Evolutionary conservation across 35 echinoderm and acorn worm species (phyloP).

Genomic region (Hemicentrotus pulcherrimus): DNA sequence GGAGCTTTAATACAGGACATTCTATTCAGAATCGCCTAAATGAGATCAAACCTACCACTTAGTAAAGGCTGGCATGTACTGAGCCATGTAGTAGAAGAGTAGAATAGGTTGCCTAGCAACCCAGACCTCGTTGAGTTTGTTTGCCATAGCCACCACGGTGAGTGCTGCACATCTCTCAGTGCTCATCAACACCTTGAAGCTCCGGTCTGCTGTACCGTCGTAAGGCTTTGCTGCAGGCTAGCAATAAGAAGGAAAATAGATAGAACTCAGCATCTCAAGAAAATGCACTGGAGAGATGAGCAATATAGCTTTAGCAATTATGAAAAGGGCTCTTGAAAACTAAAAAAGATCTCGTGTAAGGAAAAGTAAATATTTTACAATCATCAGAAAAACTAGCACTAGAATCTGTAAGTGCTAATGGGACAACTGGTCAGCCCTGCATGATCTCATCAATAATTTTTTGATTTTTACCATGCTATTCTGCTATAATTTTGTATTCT

Average conservation of each 20-base stretch:
- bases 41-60: conserved; percentile 58
- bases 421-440: too few relatives aligned
- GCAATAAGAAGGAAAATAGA: neutral
- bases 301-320: neutral
- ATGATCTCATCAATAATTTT: too few relatives aligned
- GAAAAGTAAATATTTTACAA: too few relatives aligned
- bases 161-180: conserved; percentile 83
- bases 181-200: conserved; percentile 40
- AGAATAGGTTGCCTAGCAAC: conserved; percentile 65
- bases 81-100: conserved; percentile 63
- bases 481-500: too few relatives aligned
- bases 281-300: neutral
- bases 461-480: too few relatives aligned
- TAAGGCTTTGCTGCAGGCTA: conserved; percentile 67
- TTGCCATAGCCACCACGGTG: conserved; percentile 75
- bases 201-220: conserved; percentile 51
- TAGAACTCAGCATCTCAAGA: neutral
- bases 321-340: neutral
- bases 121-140: conserved; percentile 78
- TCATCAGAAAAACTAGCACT: too few relatives aligned
- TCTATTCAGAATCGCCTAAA: too few relatives aligned
- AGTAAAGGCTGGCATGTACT: conserved; percentile 67
- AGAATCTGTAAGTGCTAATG: too few relatives aligned
- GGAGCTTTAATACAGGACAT: too few relatives aligned
- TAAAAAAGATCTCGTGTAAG: too few relatives aligned